Base-by-base conservation (phyloP, 2,888 invertebrate genomes). In the Barypeithes pellucidus region DNA sequence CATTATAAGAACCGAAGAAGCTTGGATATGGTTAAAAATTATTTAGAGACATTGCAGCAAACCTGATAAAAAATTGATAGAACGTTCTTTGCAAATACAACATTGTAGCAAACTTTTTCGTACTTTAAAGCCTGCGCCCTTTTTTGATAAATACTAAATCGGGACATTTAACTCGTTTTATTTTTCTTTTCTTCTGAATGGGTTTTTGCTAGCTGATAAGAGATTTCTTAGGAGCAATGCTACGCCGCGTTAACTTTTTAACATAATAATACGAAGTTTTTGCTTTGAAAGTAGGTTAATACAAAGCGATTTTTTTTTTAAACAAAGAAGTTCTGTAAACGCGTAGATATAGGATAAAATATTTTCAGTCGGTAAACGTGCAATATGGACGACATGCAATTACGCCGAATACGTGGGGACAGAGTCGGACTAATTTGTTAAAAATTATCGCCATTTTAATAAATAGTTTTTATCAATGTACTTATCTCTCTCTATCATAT, bases 101-200 rank as follows among this genome's bases (percentile, higher is more conserved):
- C 47, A 47, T 8, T 47, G 47, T 47, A 47, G 47, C 18, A 47
- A 61, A 41, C 43, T 45, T 61, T 14, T 43, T 22, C 43, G 43
- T n/a, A 24, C 61, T 43, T 61, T 45, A 39, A 60, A 60, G n/a
- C 14, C 8, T 9, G 12, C 2, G n/a, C 24, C 9, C 24, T 12
- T 24, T 36, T 62, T 62, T 62, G 62, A 62, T 45, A 62, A 62
- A 62, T 62, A 45, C 62, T 45, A 62, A 45, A 33, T 47, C 62
- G 47, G 45, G 29, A 47, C 29, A 29, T 18, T 29, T 24, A 62
- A 47, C 45, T 62, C 20, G 16, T 33, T 47, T 14, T 24, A 33
- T 24, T 45, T 47, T 29, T 47, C 41, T 20, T 22, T n/a, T 50
- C 22, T 20, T 50, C 22, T 22, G 22, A 50, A 50, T 50, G 22